phyloP scores from a whole-genome alignment of 2,113 vertebrate species.

The Alosa alosa region DNA sequence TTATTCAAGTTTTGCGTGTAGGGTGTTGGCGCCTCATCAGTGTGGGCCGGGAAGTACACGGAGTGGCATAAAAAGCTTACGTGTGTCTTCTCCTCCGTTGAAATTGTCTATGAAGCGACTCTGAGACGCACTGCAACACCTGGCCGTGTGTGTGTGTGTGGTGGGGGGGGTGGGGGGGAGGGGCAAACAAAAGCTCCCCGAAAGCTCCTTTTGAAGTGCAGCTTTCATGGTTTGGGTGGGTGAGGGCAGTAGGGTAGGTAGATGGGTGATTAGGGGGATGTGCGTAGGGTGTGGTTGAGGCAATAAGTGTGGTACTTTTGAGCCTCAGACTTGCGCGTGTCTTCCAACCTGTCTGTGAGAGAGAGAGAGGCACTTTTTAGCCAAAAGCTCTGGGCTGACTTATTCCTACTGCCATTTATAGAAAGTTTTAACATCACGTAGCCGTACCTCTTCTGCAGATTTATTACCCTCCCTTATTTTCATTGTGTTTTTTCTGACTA shows the following conservation, averaged over 20 bases:
- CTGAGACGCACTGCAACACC: neutral
- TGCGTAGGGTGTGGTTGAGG: neutral
- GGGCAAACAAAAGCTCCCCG: neutral
- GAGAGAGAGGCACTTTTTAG: neutral
- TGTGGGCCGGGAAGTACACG: neutral
- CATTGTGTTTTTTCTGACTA: neutral
- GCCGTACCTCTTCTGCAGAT: neutral
- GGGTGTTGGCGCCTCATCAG: neutral
- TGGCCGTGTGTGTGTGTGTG: neutral
- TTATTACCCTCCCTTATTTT: neutral
- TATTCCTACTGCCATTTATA: conserved; percentile 1
- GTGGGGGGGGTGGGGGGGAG: too few relatives aligned
- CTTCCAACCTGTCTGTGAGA: neutral
- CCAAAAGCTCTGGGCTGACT: neutral
- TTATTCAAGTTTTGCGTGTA: neutral
- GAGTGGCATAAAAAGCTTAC: neutral
- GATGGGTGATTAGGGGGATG: neutral
- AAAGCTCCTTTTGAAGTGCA: neutral
- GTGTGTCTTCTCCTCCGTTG: neutral
- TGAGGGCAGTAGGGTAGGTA: neutral
- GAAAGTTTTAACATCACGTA: neutral
- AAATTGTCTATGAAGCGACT: neutral
- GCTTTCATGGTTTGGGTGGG: neutral
- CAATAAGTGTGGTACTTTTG: too few relatives aligned
- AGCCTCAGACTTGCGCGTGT: neutral